Conservation (phyloP, 2,888 invertebrate species). For the Heterodera filipjevi region DNA sequence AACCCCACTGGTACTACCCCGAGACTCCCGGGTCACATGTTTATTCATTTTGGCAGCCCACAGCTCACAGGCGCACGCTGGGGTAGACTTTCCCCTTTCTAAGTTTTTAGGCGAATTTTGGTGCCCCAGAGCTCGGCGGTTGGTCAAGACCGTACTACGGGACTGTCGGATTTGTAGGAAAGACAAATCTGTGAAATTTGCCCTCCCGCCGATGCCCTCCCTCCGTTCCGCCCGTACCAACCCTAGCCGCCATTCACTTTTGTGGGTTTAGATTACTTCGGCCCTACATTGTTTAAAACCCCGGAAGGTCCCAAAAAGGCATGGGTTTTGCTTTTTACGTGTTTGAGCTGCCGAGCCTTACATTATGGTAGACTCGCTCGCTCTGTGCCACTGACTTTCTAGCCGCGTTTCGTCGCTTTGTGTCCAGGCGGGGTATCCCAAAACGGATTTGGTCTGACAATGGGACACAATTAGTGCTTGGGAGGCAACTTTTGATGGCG, state of each 20-base stretch:
- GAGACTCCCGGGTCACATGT: constrained; percentile 28
- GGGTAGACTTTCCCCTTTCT: constrained; percentile 12
- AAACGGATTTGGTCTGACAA: constrained; percentile 47
- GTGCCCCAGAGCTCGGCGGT: not conserved
- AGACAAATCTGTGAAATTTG: constrained; percentile 19
- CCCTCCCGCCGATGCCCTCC: constrained; percentile 28
- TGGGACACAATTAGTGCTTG: not conserved
- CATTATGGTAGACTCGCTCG: not conserved
- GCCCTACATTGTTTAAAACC: not conserved
- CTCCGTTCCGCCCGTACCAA: constrained; percentile 34
- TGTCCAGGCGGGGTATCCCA: constrained; percentile 62
- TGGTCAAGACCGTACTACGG: not conserved
- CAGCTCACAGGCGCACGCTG: not conserved
- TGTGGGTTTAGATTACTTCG: constrained; percentile 44
- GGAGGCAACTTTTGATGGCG: not conserved
- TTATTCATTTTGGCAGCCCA: constrained; percentile 13
- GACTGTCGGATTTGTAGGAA: constrained; percentile 16
- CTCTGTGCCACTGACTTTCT: not conserved
- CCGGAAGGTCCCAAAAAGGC: not conserved
- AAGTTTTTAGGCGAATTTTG: constrained; percentile 24
- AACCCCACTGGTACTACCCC: not conserved
- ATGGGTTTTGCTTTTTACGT: not conserved
- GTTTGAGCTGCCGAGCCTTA: not conserved
- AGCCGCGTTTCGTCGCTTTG: not conserved
- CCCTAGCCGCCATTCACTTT: constrained; percentile 37